phyloP scores from a whole-genome alignment of 2,113 vertebrate species.

The Perccottus glenii region DNA sequence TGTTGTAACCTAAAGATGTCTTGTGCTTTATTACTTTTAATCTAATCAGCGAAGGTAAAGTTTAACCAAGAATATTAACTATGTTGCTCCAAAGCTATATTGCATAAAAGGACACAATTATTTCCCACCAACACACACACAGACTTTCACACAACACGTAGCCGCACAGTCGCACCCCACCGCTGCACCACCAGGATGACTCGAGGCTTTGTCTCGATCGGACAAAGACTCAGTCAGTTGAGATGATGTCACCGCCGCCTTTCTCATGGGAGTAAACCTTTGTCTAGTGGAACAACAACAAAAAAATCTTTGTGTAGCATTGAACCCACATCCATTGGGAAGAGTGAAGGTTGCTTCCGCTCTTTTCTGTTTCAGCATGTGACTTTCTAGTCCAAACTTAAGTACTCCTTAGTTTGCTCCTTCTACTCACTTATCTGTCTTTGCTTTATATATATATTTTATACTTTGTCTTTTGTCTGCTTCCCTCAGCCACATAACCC shows the following conservation, averaged over 20 bases:
- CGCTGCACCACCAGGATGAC: constrained; percentile 75
- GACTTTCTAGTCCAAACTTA: constrained; percentile 65
- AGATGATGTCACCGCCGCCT: constrained; percentile 82
- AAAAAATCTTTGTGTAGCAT: constrained; percentile 83
- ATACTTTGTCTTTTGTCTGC: constrained; percentile 13
- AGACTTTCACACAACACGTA: constrained; percentile 38
- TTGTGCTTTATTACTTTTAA: no score
- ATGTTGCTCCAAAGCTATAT: constrained; percentile 42
- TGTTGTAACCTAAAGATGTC: no score
- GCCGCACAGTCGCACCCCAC: constrained; percentile 24
- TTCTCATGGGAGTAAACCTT: constrained; percentile 83
- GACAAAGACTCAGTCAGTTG: constrained; percentile 83
- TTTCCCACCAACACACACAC: constrained; percentile 60
- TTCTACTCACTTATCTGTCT: constrained; percentile 17
- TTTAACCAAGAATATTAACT: constrained; percentile 65
- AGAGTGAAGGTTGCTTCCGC: constrained; percentile 71
- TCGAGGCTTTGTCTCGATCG: constrained; percentile 74
- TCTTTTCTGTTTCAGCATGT: constrained; percentile 76
- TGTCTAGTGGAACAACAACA: constrained; percentile 82
- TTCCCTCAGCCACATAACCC: constrained; percentile 8
- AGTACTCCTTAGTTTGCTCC: constrained; percentile 28
- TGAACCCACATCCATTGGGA: constrained; percentile 73
- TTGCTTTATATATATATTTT: constrained; percentile 3
- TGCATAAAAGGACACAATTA: constrained; percentile 53
- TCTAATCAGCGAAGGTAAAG: not conserved